Conservation (phyloP, 2,797 vertebrate species). For the Platalea minor region DNA sequence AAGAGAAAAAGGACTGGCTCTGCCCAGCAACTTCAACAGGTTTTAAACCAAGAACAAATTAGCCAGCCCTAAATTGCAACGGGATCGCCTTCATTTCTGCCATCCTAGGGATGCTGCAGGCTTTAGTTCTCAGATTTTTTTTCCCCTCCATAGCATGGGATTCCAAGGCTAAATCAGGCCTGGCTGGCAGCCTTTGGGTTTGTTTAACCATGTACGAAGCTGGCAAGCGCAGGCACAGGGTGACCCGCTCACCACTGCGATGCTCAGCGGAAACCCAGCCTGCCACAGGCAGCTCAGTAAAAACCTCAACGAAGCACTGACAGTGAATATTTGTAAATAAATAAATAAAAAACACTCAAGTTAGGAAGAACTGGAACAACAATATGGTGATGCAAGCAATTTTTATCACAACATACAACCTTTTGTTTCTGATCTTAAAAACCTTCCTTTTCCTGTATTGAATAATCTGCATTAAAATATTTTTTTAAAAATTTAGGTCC, state of each 20-base stretch:
- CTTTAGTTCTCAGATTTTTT: neutral
- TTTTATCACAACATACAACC: neutral
- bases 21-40: neutral
- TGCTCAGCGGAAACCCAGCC: neutral
- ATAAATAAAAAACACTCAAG: neutral
- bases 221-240: neutral
- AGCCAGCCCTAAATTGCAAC: neutral
- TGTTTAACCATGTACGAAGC: neutral
- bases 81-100: neutral
- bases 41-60: neutral
- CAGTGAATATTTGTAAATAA: neutral
- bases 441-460: neutral
- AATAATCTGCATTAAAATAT: neutral
- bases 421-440: neutral
- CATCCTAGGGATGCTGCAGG: neutral
- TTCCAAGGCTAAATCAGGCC: neutral
- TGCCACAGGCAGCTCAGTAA: neutral
- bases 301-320: fast-evolving
- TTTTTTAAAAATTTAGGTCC: neutral
- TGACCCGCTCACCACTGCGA: neutral
- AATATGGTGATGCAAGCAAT: neutral
- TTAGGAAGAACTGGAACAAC: neutral
- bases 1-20: neutral
- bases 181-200: neutral
- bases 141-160: neutral